Conservation (phyloP, 2,888 invertebrate genomes). For the Cenopis cana region DNA sequence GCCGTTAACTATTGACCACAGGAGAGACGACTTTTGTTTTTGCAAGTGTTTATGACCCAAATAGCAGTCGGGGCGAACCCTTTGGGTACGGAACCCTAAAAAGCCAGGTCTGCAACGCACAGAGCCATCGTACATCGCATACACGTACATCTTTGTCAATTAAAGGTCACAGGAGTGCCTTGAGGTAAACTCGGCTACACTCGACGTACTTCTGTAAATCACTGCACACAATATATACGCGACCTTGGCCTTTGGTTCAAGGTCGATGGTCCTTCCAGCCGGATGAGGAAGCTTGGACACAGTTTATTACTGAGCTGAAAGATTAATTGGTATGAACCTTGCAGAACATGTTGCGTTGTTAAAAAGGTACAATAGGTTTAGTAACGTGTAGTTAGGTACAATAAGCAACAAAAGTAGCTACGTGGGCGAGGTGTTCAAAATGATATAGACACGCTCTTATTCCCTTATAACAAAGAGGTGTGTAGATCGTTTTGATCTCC, state of each 20-base stretch:
- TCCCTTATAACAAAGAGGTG: too few species aligned
- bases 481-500: too few species aligned
- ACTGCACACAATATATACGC: constrained; percentile 26
- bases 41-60: too few species aligned
- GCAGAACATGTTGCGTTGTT: background rate
- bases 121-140: background rate
- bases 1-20: too few species aligned
- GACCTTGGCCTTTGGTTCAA: constrained; percentile 31
- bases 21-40: too few species aligned
- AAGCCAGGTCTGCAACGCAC: too few species aligned
- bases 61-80: too few species aligned
- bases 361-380: background rate
- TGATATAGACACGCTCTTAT: too few species aligned
- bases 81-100: too few species aligned
- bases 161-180: background rate
- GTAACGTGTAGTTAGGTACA: too few species aligned
- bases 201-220: constrained; percentile 15
- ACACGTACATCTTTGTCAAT: background rate
- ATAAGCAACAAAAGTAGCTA: too few species aligned
- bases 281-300: constrained; percentile 13
- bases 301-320: background rate
- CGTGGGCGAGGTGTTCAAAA: too few species aligned
- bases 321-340: background rate
- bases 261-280: constrained; percentile 34
- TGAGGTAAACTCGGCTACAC: background rate